These are phyloP conservation scores for Hycleus phaleratus DNA, from an alignment of 1,140 invertebrate species.

Conservation along the genomic window DNA sequence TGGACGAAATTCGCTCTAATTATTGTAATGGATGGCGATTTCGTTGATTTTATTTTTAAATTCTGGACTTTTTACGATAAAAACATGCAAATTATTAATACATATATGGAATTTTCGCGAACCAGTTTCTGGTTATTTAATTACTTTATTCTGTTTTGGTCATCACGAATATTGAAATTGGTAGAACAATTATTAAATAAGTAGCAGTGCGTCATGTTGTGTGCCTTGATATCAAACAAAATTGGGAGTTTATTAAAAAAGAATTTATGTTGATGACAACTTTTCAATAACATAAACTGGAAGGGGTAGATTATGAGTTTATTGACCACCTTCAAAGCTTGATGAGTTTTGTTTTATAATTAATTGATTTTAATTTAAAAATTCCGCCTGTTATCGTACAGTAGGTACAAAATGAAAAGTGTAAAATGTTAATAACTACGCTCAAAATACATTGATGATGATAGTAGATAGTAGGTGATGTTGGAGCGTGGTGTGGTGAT, in stretches of 20 bases:
- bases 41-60: constrained; percentile 30
- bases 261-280: neutral
- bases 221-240: constrained; percentile 14
- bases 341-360: neutral
- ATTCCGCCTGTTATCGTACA: too few relatives aligned
- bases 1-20: constrained; percentile 34
- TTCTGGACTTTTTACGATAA: constrained; percentile 6
- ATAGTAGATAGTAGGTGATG: too few relatives aligned
- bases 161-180: constrained; percentile 16
- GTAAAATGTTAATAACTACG: too few relatives aligned
- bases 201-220: neutral
- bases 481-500: too few relatives aligned
- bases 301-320: neutral
- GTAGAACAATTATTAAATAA: constrained; percentile 13
- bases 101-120: constrained; percentile 18
- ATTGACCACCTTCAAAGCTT: neutral
- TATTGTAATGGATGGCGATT: constrained; percentile 36
- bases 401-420: too few relatives aligned
- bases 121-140: constrained; percentile 18
- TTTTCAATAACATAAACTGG: neutral
- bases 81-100: constrained; percentile 23
- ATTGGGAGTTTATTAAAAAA: constrained; percentile 9
- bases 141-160: constrained; percentile 20
- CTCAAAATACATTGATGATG: too few relatives aligned
- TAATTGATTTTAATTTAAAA: too few relatives aligned